A percentile compares a stretch with the other conserved stretches of the same genome.
phyloP scores from a whole-genome alignment of 2,113 vertebrate species.

The Marmota flaviventris region DNA sequence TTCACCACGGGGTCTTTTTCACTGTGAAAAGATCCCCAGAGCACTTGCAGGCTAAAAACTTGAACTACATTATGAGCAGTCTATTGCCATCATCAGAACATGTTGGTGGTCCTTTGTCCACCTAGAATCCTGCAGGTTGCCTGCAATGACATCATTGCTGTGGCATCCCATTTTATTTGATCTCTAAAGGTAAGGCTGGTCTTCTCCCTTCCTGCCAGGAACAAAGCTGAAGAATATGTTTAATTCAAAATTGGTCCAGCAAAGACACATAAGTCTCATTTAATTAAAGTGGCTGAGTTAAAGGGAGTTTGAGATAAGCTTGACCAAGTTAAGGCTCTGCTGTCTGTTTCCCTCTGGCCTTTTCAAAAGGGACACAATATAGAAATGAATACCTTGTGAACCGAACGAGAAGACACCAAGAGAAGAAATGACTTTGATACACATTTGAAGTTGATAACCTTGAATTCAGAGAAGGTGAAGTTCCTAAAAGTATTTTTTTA shows the following conservation, averaged over 20 bases:
- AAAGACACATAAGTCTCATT: constrained; percentile 43
- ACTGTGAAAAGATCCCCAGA: not conserved
- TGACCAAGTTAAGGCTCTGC: not conserved
- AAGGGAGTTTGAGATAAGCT: constrained; percentile 60
- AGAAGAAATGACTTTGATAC: constrained; percentile 35
- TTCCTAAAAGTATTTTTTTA: not conserved
- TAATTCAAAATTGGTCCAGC: constrained; percentile 33
- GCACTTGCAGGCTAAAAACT: not conserved
- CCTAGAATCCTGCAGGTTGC: not conserved
- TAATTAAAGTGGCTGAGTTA: constrained; percentile 18
- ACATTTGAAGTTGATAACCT: constrained; percentile 68
- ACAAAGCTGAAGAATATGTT: not conserved
- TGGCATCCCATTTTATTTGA: not conserved
- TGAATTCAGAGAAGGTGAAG: constrained; percentile 51
- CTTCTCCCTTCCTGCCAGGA: not conserved
- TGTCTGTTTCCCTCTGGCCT: constrained; percentile 38
- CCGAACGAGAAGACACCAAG: not conserved
- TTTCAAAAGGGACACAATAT: constrained; percentile 52
- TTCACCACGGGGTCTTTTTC: not conserved
- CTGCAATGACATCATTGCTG: not conserved
- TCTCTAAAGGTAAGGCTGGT: not conserved
- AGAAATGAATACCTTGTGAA: constrained; percentile 37
- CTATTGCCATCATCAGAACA: not conserved
- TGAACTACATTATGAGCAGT: not conserved
- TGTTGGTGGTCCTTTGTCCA: not conserved